Evolutionary conservation across 2,113 vertebrate species (phyloP), one percentile per base, ranked within the genome.

Genomic region (Leiothrix lutea): DNA sequence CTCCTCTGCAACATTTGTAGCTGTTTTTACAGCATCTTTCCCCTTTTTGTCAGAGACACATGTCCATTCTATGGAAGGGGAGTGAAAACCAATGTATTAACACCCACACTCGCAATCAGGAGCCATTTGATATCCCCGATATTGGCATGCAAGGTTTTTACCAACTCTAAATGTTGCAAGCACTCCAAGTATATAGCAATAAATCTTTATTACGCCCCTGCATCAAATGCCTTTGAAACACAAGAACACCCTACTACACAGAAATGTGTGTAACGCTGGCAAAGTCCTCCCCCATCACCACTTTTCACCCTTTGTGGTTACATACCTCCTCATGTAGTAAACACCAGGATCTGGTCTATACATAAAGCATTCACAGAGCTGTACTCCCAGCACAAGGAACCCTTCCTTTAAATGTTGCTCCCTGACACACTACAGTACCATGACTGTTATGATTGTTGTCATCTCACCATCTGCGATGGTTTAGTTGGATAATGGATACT

Each of bases 51-150:
- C 65, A 62, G 61, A 93, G 67, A n/a, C 20, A 65, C 6, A 29
- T 48, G 36, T 60, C 83, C 58, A 25, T 71, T 89, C 83, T 81
- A 40, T 13, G 31, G 31, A 84, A 87, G 53, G 16, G 33, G 38
- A 92, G 28, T 73, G 61, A 78, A 95, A 84, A 85, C 57, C 72
- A 83, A 23, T 16, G 29, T 84, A 79, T 84, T 80, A 81, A 92
- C 69, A 91, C 56, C 65, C 94, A 94, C 5, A 0, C 51, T 44
- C 74, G 69, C 78, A 84, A 82, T 94, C 31, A 83, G 57, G 29
- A 91, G 61, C 78, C 53, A 54, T 87, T 84, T 79, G 50, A 89
- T 81, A 81, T 69, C 79, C 53, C 11, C 33, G 70, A 42, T 92
- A 94, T 36, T 54, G 88, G 38, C 67, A 88, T 48, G 19, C 51